Evolutionary conservation across 2,888 invertebrate genomes (phyloP).

Genomic region (Callinectes sapidus): DNA sequence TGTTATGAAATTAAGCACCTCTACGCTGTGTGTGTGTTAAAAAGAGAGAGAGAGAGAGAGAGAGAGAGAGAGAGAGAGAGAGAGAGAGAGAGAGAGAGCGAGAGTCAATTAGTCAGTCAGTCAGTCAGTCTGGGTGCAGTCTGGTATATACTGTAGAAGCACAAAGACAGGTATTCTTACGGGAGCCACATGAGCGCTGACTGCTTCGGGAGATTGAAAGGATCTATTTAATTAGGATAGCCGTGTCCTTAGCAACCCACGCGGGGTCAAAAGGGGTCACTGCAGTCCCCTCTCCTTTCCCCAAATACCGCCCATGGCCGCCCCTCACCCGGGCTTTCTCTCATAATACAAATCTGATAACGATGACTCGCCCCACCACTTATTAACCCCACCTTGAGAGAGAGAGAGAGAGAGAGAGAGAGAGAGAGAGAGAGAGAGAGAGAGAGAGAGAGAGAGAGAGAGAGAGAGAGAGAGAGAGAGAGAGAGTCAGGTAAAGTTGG

Average conservation of each 20-base stretch:
- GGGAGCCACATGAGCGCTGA: neutral
- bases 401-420: conserved; percentile 40
- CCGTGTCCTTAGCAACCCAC: neutral
- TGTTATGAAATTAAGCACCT: too few relatives aligned
- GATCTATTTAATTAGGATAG: neutral
- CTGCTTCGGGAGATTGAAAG: neutral
- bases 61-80: conserved; percentile 51
- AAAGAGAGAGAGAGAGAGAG: conserved; percentile 45
- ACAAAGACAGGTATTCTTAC: neutral
- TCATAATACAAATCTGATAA: neutral
- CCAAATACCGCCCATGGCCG: neutral
- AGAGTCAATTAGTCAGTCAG: too few relatives aligned
- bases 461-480: neutral
- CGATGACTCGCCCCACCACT: neutral
- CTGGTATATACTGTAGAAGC: neutral
- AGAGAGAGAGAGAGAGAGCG: conserved; percentile 51
- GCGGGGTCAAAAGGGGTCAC: neutral
- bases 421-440: conserved; percentile 49
- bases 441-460: conserved; percentile 48
- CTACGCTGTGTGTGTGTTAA: neutral
- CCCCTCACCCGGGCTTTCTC: neutral
- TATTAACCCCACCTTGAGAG: neutral
- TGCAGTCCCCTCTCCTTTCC: neutral
- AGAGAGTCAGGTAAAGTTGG: too few relatives aligned
- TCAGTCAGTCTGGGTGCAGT: neutral